Base-by-base conservation (phyloP, 2,113 vertebrate genomes). In the Chionis minor region DNA sequence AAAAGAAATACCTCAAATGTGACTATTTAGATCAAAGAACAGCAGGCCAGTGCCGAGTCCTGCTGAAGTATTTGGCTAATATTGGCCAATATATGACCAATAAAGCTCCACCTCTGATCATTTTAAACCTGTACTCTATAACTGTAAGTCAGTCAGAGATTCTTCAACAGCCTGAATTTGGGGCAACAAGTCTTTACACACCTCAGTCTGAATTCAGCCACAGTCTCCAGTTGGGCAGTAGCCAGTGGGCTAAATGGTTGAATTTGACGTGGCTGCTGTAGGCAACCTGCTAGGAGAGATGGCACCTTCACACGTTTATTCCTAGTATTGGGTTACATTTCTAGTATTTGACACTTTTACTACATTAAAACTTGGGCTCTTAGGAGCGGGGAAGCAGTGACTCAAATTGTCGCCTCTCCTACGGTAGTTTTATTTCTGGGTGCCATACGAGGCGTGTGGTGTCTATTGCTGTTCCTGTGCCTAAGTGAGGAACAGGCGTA, bases 401-500 rank as follows among this genome's bases (percentile, higher is more conserved):
- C 45, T 88, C 74, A 71, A 82, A 74, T 4, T 26, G 55, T 88
- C 30, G 0, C 61, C 75, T 92, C 70, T 90, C 86, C 89, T 56
- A 61, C 2, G 0, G 28, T 12, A 74, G 7, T 94, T 87, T 87
- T 84, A 88, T 94, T 93, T 86, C 84, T 77, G 67, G 67, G 32
- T 44, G 40, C n/a, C 24, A 14, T 16, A 44, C 0, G 10, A 80
- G 77, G 54, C 1, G 1, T 40, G 67, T 47, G 84, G 54, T 0
- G 22, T 75, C 88, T 65, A 4, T 21, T 69, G 40, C 40, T 2
- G 4, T 32, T 75, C n/a, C 40, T n/a, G 12, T 73, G 81, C 33
- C 26, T 15, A 24, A 62, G 49, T 38, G 61, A 54, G 47, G 52
- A 87, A 42, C 2, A 80, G 44, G 23, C 21, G 4, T 27, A 21